Percentiles rank a stretch among this genome's conserved stretches.
Evolutionary conservation across 2,113 vertebrate genomes (phyloP).

Genomic region (Blennius ocellaris): DNA sequence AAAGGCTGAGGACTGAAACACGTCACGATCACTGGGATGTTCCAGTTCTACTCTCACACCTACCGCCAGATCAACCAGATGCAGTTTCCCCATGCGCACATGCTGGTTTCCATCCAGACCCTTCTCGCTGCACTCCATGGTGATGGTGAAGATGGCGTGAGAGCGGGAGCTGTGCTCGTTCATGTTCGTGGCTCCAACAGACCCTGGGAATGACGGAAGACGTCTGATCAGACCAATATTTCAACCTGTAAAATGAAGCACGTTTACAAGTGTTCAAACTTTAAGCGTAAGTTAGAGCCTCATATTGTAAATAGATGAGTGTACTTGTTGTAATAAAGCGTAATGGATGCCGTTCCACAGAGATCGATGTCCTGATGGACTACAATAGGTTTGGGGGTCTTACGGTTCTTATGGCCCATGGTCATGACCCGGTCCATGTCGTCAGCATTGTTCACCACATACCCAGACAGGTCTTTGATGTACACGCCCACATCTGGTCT

Average conservation of each 20-base stretch:
- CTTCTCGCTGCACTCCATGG: conserved; percentile 98
- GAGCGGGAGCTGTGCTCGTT: conserved; percentile 99
- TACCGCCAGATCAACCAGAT: conserved; percentile 97
- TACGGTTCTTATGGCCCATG: conserved; percentile 98
- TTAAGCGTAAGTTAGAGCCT: too few relatives aligned
- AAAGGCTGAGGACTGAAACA: neutral
- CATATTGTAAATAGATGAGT: neutral
- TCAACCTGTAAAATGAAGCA: neutral
- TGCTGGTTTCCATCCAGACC: conserved; percentile 96
- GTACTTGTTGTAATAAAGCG: neutral
- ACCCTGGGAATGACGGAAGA: too few relatives aligned
- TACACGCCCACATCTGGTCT: conserved; percentile 98
- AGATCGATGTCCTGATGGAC: neutral
- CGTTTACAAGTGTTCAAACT: neutral
- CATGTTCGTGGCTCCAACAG: conserved; percentile 98
- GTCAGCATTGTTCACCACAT: conserved; percentile 98
- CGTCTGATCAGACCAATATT: too few relatives aligned
- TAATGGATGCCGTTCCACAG: neutral
- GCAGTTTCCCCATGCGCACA: conserved; percentile 97
- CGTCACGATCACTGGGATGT: neutral
- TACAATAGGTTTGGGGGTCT: too few relatives aligned
- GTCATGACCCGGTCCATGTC: conserved; percentile 99
- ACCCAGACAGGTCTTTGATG: conserved; percentile 97
- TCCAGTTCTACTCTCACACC: conserved; percentile 63
- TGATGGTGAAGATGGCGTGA: conserved; percentile 98